Base-by-base conservation (phyloP, 2,888 invertebrate genomes). In the Penaeus monodon region DNA sequence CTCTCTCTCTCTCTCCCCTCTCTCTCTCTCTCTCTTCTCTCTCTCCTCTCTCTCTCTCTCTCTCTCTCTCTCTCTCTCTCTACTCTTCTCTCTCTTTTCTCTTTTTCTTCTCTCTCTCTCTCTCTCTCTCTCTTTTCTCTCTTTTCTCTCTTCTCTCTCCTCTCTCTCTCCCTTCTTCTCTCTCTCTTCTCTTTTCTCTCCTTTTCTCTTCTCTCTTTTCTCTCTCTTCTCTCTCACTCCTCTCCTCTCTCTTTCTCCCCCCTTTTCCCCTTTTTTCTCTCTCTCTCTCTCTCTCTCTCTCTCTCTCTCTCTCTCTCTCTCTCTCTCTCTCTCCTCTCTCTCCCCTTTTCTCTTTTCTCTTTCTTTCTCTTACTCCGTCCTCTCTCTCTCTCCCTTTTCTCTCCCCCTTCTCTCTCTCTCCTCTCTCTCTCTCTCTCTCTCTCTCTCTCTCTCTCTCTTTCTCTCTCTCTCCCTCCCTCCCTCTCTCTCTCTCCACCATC, bases 21-120 rank as follows among this genome's bases (percentile, higher is more conserved):
- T 38, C 33, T 6, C 33, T 38, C 33, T 38, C 33, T 38, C 4
- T 6, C 3, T 38, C 2, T 38, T 38, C 6, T 38, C 63, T 74
- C 64, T n/a, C 77, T 49, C n/a, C 76, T 44, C 65, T 66, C 29
- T 33, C 24, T 44, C 24, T 20, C 22, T 29, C 76, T 33, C 76
- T 49, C 76, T 76, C 76, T n/a, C 76, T 76, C 76, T 29, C 33
- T 29, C 29, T 76, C 38, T 57, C 29, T 76, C 33, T 70, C 27
- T 70, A 1, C 10, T 57, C 57, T 57, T 78, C 44, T 4, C 57
- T 14, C n/a, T n/a, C 49, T 49, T 57, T 44, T 57, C 57, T 57
- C 57, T 1, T 3, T 24, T 78, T n/a, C 12, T 2, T 20, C 49
- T 12, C n/a, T 49, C 49, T 49, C 49, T 78, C 78, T 44, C 22